Evolutionary conservation across 2,888 invertebrate species (phyloP), one percentile per base, ranked within the genome.

Genomic region (Zaprionus lineosus): DNA sequence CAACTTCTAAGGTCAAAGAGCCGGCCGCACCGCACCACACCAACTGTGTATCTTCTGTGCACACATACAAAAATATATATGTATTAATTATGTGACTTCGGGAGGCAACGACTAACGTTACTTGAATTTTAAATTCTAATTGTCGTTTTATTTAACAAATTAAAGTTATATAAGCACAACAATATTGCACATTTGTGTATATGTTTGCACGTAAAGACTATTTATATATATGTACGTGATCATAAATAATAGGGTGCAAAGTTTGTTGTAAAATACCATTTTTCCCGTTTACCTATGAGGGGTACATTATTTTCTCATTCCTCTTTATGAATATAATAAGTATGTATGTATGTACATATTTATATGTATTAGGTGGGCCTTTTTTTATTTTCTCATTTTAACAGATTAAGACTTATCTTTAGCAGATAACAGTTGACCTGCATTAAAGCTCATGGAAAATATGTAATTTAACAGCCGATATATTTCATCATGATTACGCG

Each of bases 161-260:
- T 39, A 60, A 1, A 63, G 60, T 81, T 83, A 79, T 71, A 83
- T 82, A 79, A 82, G 52, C 31, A 39, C 28, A 64, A 66, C 55
- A 70, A 55, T 31, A 37, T 15, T 34, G 12, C 5, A 12, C n/a
- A 44, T 18, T 24, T 34, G 34, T 15, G 3, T 12, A 15, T 39
- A 18, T 39, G 6, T 41, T 19, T 11, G 21, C 31, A 46, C 28
- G n/a, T n/a, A n/a, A n/a, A n/a, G n/a, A n/a, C n/a, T n/a, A n/a
- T n/a, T n/a, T n/a, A 9, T 24, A 31, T 15, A 31, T 33, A 15
- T 34, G 26, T 12, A 31, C 11, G 15, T 9, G 21, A 11, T 19
- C 19, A n/a, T n/a, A n/a, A n/a, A n/a, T n/a, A n/a, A n/a, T n/a
- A n/a, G n/a, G n/a, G n/a, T n/a, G n/a, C n/a, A n/a, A n/a, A n/a